Evolutionary conservation across 2,888 invertebrate genomes (phyloP), one percentile per base, ranked within the genome.

Genomic region (Neoaliturus tenellus): DNA sequence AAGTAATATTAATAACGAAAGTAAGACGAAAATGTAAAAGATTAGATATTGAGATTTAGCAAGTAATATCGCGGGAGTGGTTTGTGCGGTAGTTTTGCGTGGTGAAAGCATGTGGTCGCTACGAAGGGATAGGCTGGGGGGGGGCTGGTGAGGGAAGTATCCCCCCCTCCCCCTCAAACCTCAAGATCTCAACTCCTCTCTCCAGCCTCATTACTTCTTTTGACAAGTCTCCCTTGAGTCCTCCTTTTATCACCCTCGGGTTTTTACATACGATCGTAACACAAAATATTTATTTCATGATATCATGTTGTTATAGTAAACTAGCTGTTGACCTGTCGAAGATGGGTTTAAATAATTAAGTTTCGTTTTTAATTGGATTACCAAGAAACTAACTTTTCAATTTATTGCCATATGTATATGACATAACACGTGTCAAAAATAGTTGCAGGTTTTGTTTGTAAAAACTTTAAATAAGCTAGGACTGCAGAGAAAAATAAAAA

Each of bases 171-270:
- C 23, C 31, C 39, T 23, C 41, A 28, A 12, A 75, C 48, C 25
- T 44, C 73, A 48, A 44, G 4, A 33, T 28, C 33, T 78, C 78
- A 2, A 31, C 33, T 55, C 75, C 51, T 31, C 78, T 33, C 55
- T n/a, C 33, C 51, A 33, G 51, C 55, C 55, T 78, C 78, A 78
- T 78, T 78, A 78, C 51, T 33, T 78, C 78, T 55, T 78, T 55
- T 78, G 78, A 78, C 44, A 75, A 75, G 71, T 51, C 78, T 23
- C 78, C 28, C 55, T 78, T 48, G 62, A 62, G 62, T 28, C 31
- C 62, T 28, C 17, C 62, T 62, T 51, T 28, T 62, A 62, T 31
- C 62, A 62, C 62, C 62, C 28, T 3, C 3, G 62, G 31, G 62
- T 17, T 28, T 62, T 62, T 28, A 62, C 62, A 62, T 62, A 28